Evolutionary conservation across 2,113 vertebrate genomes (phyloP).

Genomic region (Oreotrochilus melanogaster): DNA sequence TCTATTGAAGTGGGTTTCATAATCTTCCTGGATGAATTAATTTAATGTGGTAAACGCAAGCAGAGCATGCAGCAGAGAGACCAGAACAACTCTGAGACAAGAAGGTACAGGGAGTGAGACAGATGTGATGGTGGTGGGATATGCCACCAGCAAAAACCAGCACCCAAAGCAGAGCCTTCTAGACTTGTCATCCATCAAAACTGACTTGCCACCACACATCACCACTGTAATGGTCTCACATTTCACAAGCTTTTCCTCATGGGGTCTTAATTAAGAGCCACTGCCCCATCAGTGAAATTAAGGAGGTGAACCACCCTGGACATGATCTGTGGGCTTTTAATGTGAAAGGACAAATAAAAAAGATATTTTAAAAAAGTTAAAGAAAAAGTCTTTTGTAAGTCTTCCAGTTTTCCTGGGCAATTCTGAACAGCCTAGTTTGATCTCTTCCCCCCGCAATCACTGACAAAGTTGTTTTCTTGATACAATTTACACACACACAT

Average conservation of each 20-base stretch:
- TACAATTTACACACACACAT: not conserved
- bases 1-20: not conserved
- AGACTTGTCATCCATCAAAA: not conserved
- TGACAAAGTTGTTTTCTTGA: not conserved
- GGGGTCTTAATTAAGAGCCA: not conserved
- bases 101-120: not conserved
- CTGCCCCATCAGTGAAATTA: not conserved
- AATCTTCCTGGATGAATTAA: not conserved
- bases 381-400: not conserved
- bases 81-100: not conserved
- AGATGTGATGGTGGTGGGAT: accelerated
- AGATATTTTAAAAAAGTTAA: not conserved
- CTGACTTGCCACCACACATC: not conserved
- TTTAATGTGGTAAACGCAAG: not conserved
- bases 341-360: not conserved
- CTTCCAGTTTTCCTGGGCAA: not conserved
- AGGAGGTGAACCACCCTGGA: not conserved
- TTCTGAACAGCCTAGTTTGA: not conserved
- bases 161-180: not conserved
- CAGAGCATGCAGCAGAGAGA: not conserved
- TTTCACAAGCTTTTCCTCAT: not conserved
- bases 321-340: not conserved
- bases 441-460: not conserved
- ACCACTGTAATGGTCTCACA: not conserved
- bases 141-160: not conserved